Conservation (phyloP, 2,888 invertebrate species). For the Ecdyonurus torrentis region DNA sequence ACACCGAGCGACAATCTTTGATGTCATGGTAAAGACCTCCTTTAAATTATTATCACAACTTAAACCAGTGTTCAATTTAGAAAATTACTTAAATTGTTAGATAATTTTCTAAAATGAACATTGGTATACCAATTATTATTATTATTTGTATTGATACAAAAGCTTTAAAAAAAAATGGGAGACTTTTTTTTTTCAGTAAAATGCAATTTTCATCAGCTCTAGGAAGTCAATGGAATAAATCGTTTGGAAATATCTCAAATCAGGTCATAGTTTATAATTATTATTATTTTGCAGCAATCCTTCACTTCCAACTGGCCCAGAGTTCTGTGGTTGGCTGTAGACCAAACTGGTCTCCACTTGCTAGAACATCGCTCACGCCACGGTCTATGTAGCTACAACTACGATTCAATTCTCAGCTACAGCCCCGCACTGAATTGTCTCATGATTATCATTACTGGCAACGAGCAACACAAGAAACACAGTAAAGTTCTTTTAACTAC, state of each 20-base stretch:
- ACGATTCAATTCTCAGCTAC: slow-evolving; percentile 74
- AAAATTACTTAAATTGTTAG: neutral
- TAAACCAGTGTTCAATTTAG: neutral
- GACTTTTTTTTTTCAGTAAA: no score
- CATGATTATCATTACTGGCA: slow-evolving; percentile 85
- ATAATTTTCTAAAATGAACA: no score
- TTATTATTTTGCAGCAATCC: slow-evolving; percentile 50
- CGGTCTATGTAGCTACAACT: slow-evolving; percentile 81
- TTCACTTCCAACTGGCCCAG: slow-evolving; percentile 94
- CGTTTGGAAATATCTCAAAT: no score
- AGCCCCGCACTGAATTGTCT: slow-evolving; percentile 83
- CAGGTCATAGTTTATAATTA: no score
- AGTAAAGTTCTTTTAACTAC: slow-evolving; percentile 88
- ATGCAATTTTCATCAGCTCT: no score
- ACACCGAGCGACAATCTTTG: slow-evolving; percentile 83
- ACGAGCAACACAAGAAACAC: slow-evolving; percentile 60
- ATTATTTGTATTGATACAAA: no score
- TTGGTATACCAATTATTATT: no score
- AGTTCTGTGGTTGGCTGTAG: slow-evolving; percentile 80
- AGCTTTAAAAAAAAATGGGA: no score
- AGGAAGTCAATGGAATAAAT: no score
- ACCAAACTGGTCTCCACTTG: slow-evolving; percentile 80
- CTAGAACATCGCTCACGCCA: slow-evolving; percentile 76
- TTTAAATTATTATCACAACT: no score
- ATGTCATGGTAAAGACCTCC: slow-evolving; percentile 58